Percentiles rank a stretch among this genome's conserved stretches.
These are phyloP conservation scores for Melanophora roralis DNA, from an alignment of 2,888 invertebrate genomes.

Conservation along the genomic window DNA sequence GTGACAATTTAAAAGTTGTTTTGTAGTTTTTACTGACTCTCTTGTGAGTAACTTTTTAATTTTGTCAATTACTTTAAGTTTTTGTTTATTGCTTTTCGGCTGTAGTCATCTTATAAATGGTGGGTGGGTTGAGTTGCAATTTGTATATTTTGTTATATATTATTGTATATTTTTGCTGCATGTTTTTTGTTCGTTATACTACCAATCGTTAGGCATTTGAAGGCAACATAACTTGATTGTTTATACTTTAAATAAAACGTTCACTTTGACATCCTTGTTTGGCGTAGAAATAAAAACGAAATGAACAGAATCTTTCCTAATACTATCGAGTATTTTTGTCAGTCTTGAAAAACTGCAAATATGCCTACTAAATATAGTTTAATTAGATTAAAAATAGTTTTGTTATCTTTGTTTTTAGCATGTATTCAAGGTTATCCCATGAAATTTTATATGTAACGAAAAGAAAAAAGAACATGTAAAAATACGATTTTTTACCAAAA, in stretches of 20 bases:
- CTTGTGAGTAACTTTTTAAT: constrained; percentile 6
- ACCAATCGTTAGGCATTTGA: constrained; percentile 50
- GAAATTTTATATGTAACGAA: no score
- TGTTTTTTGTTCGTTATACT: no score
- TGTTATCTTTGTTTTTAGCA: no score
- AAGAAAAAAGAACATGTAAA: no score
- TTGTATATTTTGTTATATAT: constrained; percentile 61
- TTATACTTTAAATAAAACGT: constrained; percentile 36
- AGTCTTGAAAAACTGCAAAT: no score
- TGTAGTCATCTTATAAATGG: constrained; percentile 21
- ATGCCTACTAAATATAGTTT: no score
- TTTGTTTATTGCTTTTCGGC: background rate
- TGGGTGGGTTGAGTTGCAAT: constrained; percentile 62
- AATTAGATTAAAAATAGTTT: no score
- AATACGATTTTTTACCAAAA: no score
- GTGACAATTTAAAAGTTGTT: constrained; percentile 29
- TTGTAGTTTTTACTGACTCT: constrained; percentile 10
- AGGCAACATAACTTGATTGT: constrained; percentile 45
- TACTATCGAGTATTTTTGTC: constrained; percentile 18
- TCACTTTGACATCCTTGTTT: constrained; percentile 37
- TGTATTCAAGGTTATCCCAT: no score
- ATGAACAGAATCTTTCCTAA: constrained; percentile 22
- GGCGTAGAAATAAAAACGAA: constrained; percentile 15
- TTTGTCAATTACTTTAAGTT: background rate
- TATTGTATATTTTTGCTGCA: constrained; percentile 20